These are phyloP conservation scores for Pseudopodoces humilis DNA, from an alignment of 2,113 vertebrate species.

Conservation along the genomic window DNA sequence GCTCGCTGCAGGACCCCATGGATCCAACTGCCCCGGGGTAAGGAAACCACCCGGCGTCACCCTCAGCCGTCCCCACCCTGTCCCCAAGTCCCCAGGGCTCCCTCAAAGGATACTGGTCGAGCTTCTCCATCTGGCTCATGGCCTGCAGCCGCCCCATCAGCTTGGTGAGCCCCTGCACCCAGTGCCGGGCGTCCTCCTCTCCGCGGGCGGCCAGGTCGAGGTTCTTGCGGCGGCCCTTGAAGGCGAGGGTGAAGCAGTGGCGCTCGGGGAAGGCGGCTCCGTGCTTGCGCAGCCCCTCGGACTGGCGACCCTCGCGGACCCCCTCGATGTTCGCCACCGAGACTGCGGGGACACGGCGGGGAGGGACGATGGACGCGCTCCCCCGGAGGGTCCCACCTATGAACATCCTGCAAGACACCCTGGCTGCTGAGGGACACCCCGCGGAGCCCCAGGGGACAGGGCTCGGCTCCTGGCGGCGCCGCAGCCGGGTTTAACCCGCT, in stretches of 20 bases:
- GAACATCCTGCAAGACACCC: background rate
- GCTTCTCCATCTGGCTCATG: conserved; percentile 92
- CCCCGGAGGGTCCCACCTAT: background rate
- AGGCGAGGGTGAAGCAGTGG: conserved; percentile 89
- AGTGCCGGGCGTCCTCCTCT: conserved; percentile 82
- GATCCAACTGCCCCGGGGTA: conserved; percentile 83
- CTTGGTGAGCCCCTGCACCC: conserved; percentile 88
- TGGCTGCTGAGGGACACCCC: background rate
- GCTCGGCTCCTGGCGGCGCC: rapidly evolving
- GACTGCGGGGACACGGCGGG: conserved; percentile 72
- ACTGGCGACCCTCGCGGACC: conserved; percentile 88
- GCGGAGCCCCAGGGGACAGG: background rate
- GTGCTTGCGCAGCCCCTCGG: conserved; percentile 83
- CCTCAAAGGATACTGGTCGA: conserved; percentile 92
- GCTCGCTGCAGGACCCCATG: conserved; percentile 86
- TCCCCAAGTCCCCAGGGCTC: background rate
- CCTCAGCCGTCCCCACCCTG: rapidly evolving
- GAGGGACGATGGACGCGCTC: background rate
- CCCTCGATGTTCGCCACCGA: conserved; percentile 87
- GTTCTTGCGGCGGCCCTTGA: conserved; percentile 86
- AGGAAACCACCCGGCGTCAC: conserved; percentile 10
- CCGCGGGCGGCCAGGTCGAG: conserved; percentile 84
- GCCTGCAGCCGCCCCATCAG: conserved; percentile 80
- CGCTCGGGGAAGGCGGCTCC: conserved; percentile 75
- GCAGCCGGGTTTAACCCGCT: background rate